Evolutionary conservation across 1,140 invertebrate genomes (phyloP), one percentile per base, ranked within the genome.

Genomic region (Drosophila ficusphila): DNA sequence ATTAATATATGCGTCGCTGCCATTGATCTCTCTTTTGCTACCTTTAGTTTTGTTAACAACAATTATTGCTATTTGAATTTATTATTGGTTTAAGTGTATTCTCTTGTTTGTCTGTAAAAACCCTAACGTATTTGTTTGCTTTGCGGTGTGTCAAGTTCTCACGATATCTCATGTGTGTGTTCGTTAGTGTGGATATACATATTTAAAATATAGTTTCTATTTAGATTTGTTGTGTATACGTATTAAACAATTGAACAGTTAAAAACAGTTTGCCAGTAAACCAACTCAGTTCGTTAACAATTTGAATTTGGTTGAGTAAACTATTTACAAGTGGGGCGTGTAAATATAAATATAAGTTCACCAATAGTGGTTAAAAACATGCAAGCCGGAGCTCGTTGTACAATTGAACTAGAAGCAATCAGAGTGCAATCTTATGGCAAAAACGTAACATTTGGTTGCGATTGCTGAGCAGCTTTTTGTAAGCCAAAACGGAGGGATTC

Each of bases 21-120:
- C 8, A n/a, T 36, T 47, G 27, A 38, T 33, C 25, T 48, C 46
- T 41, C 39, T 48, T 58, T 39, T 52, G 42, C 64, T 70, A 72
- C 36, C 18, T 54, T 14, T 46, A 51, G 58, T 77, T 82, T 65
- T 62, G 58, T 74, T 79, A 88, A 82, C 82, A 86, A 86, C 82
- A 86, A 88, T 88, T 88, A 88, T 86, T 86, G 73, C 82, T 86
- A 86, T 78, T 88, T 73, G 85, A 60, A 58, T 61, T 61, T 52
- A 76, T 85, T 76, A 78, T 75, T 78, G 54, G 65, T 81, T 76
- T 68, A 86, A 76, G 61, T 85, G 71, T 73, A 67, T 68, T 51
- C 25, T 39, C 16, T 78, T 58, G 48, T 60, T 49, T 70, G 68
- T 67, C 29, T 49, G 39, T 74, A 74, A 56, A 73, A 73, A 74